Percentiles rank a stretch among this genome's conserved stretches.
phyloP scores from a whole-genome alignment of 2,113 vertebrate genomes.

The Pungitius pungitius region DNA sequence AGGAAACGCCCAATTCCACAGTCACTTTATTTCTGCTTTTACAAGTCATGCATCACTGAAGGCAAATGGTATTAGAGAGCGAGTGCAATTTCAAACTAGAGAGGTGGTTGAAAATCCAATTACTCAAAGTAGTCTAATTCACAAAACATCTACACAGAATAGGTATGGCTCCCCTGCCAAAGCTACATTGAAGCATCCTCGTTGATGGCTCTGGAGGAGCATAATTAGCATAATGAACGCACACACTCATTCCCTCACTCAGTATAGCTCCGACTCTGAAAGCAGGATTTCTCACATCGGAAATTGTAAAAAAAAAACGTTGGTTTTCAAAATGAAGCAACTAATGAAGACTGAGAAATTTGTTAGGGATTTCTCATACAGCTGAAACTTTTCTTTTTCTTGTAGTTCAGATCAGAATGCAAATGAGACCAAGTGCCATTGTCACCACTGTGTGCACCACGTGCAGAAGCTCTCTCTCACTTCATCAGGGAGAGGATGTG shows the following conservation, averaged over 20 bases:
- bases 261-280: background rate
- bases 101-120: background rate
- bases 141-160: background rate
- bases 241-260: background rate
- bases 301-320: no score
- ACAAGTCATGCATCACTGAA: background rate
- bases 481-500: conserved; percentile 44
- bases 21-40: conserved; percentile 6
- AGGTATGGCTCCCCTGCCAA: background rate
- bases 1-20: background rate
- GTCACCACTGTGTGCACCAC: conserved; percentile 8
- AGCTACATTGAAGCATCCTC: background rate
- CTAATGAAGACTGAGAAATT: conserved; percentile 13
- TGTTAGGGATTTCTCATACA: background rate
- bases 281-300: conserved; percentile 2
- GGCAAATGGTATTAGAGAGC: background rate
- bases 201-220: background rate
- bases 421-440: conserved; percentile 28
- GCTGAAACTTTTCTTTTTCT: conserved; percentile 5
- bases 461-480: conserved; percentile 26
- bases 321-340: no score
- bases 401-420: conserved; percentile 1
- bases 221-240: background rate
- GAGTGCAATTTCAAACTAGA: background rate
- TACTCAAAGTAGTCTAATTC: background rate